A percentile compares a stretch with the other conserved stretches of the same genome.
Conservation (phyloP, 2,797 vertebrate species). For the Melanotaenia parkinsoni region DNA sequence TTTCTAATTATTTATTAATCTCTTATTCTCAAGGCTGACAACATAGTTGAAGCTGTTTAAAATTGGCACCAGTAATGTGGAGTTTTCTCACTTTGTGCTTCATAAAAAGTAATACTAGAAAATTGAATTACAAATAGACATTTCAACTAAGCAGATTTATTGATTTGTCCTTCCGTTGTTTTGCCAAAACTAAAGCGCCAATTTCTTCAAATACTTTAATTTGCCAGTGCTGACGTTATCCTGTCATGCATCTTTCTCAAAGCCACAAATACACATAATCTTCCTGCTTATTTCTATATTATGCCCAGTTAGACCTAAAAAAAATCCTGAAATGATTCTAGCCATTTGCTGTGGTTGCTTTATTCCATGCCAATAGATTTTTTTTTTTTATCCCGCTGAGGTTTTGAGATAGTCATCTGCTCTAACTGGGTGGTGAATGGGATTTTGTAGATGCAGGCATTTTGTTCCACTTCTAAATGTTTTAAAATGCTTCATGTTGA, state of each 20-base stretch:
- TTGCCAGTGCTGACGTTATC: too few relatives aligned
- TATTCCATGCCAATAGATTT: constrained; percentile 5
- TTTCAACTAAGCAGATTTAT: neutral
- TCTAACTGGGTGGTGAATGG: constrained; percentile 16
- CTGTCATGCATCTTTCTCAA: neutral
- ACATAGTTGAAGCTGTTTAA: too few relatives aligned
- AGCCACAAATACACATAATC: neutral
- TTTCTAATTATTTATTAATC: too few relatives aligned
- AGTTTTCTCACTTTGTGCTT: neutral
- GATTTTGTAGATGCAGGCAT: constrained; percentile 3
- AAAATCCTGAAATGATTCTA: constrained; percentile 8
- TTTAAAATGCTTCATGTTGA: neutral
- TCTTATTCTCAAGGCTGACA: too few relatives aligned
- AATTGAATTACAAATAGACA: neutral
- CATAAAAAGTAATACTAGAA: neutral
- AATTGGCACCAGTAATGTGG: too few relatives aligned
- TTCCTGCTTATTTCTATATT: neutral
- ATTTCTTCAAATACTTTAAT: neutral
- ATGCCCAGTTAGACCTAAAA: constrained; percentile 23
- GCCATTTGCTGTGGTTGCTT: constrained; percentile 3
- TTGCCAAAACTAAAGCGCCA: neutral
- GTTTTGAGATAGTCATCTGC: constrained; percentile 22
- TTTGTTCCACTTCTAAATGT: constrained; percentile 1
- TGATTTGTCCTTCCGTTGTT: neutral
- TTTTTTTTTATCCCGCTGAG: constrained; percentile 8